Evolutionary conservation across 2,113 vertebrate genomes (phyloP).

Genomic region (Lipophrys pholis): DNA sequence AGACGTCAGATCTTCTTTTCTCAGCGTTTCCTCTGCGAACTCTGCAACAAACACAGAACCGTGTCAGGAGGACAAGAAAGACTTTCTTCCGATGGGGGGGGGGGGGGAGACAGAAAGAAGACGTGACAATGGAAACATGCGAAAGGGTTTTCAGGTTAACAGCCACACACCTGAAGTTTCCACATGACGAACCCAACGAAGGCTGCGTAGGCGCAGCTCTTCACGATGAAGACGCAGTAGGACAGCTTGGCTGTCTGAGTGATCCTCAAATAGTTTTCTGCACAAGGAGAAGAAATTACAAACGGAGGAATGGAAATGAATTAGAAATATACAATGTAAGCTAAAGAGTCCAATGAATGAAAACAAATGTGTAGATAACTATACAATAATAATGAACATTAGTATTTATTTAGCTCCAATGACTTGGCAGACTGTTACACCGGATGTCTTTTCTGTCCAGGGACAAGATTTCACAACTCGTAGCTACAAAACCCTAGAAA

Average conservation of each 20-base stretch:
- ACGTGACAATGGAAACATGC: not conserved
- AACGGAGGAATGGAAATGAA: not conserved
- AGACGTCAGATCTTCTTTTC: not conserved
- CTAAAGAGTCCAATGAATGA: too few species aligned
- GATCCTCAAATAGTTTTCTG: constrained; percentile 50
- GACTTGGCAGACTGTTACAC: too few species aligned
- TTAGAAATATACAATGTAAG: too few species aligned
- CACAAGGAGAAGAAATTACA: not conserved
- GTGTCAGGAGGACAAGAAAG: not conserved
- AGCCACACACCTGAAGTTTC: constrained; percentile 60
- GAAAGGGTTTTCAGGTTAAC: not conserved
- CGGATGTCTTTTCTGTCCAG: too few species aligned
- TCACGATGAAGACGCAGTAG: constrained; percentile 58
- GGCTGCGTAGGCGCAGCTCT: constrained; percentile 68
- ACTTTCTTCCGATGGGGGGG: too few species aligned
- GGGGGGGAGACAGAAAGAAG: not conserved
- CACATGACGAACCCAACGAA: constrained; percentile 61
- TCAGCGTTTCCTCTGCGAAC: constrained; percentile 37
- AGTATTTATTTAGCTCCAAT: too few species aligned
- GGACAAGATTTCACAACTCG: too few species aligned
- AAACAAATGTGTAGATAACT: too few species aligned
- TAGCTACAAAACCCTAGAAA: too few species aligned
- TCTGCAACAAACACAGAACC: constrained; percentile 33
- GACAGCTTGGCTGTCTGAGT: constrained; percentile 50
- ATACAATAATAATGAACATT: too few species aligned